Percentiles rank a stretch among this genome's conserved stretches.
Evolutionary conservation across 2,888 invertebrate genomes (phyloP).

Genomic region (Serrognathus titanus): DNA sequence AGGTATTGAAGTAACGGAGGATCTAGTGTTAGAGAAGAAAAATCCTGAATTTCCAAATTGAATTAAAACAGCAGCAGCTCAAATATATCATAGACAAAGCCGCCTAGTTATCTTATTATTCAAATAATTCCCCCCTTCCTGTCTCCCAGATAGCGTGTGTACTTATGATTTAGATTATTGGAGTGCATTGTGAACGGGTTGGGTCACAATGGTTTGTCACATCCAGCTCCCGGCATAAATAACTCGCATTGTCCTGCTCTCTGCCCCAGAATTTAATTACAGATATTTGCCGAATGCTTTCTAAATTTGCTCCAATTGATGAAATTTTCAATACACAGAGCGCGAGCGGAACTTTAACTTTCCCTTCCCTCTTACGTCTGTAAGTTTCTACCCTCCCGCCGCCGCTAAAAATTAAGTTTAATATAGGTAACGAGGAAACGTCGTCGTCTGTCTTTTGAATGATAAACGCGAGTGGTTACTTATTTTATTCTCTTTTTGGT

Average conservation of each 20-base stretch:
- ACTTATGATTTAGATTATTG: conserved; percentile 36
- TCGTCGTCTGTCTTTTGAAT: too few species aligned
- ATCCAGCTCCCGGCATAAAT: conserved; percentile 39
- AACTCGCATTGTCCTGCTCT: conserved; percentile 35
- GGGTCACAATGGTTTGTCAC: conserved; percentile 41
- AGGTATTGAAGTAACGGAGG: too few species aligned
- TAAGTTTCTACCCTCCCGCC: too few species aligned
- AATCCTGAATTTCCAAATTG: too few species aligned
- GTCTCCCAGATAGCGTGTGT: conserved; percentile 23
- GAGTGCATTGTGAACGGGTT: conserved; percentile 30
- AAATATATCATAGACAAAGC: conserved; percentile 4
- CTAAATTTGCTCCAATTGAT: neutral
- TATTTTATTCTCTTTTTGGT: too few species aligned
- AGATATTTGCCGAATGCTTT: conserved; percentile 28
- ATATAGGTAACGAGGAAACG: too few species aligned
- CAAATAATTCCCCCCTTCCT: conserved; percentile 7
- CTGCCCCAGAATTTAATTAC: conserved; percentile 36
- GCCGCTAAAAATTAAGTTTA: too few species aligned
- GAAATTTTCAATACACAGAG: conserved; percentile 5
- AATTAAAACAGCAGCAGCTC: neutral
- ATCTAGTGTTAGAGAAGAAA: too few species aligned
- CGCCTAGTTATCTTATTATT: conserved; percentile 14
- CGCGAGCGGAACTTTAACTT: neutral
- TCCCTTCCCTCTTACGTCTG: too few species aligned
- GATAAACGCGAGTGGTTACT: too few species aligned